phyloP scores from a whole-genome alignment of 2,113 vertebrate genomes.

The Mustela nigripes region DNA sequence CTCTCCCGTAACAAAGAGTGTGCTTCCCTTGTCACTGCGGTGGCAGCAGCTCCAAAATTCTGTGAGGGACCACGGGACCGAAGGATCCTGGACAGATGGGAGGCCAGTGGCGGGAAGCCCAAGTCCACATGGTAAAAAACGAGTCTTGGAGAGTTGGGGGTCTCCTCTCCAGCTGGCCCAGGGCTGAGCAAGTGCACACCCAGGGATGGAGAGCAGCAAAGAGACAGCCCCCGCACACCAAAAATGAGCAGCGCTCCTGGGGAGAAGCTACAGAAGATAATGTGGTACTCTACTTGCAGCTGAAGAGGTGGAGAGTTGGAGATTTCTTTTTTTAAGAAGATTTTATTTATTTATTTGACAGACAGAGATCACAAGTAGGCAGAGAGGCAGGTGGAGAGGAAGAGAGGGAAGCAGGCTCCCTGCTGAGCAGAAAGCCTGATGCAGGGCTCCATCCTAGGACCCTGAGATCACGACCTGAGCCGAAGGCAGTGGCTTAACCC shows the following conservation, averaged over 20 bases:
- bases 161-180: neutral
- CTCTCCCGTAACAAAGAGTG: neutral
- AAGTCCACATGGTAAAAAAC: neutral
- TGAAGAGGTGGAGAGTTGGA: neutral
- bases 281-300: accelerated
- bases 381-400: too few species aligned
- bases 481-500: too few species aligned
- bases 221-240: accelerated
- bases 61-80: too few species aligned
- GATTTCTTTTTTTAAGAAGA: neutral
- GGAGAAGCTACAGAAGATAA: neutral
- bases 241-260: neutral
- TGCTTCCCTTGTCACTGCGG: neutral
- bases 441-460: too few species aligned
- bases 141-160: neutral
- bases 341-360: too few species aligned
- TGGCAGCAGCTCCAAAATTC: neutral
- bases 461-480: too few species aligned
- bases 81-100: neutral
- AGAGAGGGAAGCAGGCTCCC: too few species aligned
- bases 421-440: too few species aligned
- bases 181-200: neutral
- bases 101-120: neutral
- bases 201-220: neutral
- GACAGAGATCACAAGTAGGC: too few species aligned